A percentile compares a stretch with the other conserved stretches of the same genome.
Evolutionary conservation across 2,888 invertebrate genomes (phyloP).

Genomic region (Gymnosoma rotundatum): DNA sequence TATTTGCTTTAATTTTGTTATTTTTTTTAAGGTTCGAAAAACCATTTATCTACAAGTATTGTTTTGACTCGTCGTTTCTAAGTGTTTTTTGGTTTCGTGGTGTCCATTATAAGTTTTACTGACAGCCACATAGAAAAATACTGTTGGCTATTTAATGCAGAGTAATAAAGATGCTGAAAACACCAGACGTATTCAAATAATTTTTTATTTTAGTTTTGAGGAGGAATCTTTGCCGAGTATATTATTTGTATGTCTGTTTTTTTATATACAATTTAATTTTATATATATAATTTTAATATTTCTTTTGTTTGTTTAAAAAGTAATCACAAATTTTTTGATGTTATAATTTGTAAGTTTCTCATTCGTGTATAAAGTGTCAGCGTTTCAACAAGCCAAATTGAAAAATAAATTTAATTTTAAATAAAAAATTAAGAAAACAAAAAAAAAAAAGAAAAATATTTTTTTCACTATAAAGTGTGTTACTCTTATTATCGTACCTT

Average conservation of each 20-base stretch:
- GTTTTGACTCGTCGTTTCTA: constrained; percentile 39
- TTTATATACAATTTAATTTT: constrained; percentile 36
- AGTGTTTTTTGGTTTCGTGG: constrained; percentile 40
- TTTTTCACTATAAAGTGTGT: constrained; percentile 6
- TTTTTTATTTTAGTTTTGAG: constrained; percentile 43
- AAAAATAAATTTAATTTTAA: constrained; percentile 1
- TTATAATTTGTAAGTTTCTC: constrained; percentile 71
- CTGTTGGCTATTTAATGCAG: neutral
- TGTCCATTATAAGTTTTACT: constrained; percentile 54
- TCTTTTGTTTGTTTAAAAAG: constrained; percentile 60
- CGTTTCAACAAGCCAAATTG: constrained; percentile 73
- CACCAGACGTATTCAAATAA: constrained; percentile 21
- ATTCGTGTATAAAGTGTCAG: constrained; percentile 77
- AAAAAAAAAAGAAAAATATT: constrained; percentile 19
- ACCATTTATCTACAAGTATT: constrained; percentile 52
- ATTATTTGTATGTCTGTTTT: constrained; percentile 57
- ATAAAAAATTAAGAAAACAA: constrained; percentile 27
- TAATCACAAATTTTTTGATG: constrained; percentile 70
- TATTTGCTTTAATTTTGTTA: constrained; percentile 52
- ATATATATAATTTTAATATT: constrained; percentile 45
- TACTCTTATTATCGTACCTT: neutral
- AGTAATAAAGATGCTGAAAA: constrained; percentile 7
- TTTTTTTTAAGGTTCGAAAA: constrained; percentile 44
- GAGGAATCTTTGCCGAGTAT: constrained; percentile 53
- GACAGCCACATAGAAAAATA: neutral